phyloP scores from a whole-genome alignment of 2,113 vertebrate species.

The Jacana jacana region DNA sequence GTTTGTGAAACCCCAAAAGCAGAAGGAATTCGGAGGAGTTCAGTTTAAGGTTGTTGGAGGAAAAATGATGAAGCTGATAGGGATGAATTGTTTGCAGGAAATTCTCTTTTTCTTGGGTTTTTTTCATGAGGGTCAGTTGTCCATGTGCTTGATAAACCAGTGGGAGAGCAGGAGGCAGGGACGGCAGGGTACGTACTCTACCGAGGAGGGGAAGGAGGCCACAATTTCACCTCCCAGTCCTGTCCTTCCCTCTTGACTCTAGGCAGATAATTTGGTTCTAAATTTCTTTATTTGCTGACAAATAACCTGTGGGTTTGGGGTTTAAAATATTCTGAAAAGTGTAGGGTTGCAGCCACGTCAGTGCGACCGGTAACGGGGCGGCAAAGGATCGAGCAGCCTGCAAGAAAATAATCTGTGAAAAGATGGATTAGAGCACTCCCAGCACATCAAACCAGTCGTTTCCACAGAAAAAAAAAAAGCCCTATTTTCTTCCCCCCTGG shows the following conservation, averaged over 20 bases:
- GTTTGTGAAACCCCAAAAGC: background rate
- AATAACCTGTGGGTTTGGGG: background rate
- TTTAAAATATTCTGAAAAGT: background rate
- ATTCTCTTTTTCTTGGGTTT: background rate
- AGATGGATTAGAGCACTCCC: background rate
- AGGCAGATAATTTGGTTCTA: background rate
- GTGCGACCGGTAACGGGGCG: background rate
- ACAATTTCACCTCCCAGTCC: background rate
- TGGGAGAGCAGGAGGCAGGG: background rate
- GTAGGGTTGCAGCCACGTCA: background rate
- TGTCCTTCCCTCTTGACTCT: background rate
- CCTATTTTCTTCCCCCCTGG: background rate
- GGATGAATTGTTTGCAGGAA: background rate
- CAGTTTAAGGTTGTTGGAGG: background rate
- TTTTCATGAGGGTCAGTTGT: background rate
- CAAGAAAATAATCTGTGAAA: background rate
- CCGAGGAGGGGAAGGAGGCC: background rate
- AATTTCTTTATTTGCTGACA: background rate
- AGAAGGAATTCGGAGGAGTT: background rate
- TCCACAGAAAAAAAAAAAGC: background rate
- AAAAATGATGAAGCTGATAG: background rate
- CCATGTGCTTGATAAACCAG: background rate
- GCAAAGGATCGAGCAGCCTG: background rate
- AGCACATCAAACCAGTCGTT: background rate
- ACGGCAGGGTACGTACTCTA: rapidly evolving